Base-by-base conservation (phyloP, 1,140 invertebrate genomes). In the Conus betulinus region DNA sequence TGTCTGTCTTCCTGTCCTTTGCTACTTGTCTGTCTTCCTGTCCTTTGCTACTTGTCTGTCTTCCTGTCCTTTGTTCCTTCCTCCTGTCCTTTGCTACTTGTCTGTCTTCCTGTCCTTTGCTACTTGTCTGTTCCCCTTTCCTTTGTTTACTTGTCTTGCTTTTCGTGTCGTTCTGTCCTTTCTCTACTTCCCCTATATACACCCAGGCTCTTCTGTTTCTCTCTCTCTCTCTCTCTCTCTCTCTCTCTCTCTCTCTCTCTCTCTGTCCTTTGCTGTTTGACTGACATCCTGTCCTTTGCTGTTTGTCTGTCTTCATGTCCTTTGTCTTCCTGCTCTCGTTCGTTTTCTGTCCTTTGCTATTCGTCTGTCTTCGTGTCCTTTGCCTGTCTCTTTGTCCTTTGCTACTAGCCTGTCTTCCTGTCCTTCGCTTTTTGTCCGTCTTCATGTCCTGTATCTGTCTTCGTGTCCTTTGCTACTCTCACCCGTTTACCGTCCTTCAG, bases 221-320 rank as follows among this genome's bases (percentile, higher is more conserved):
- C 51, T 52, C 78, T 52, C 78, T 52, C 51, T 79, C 63, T 78
- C 84, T 63, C 15, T 60, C 74, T 86, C 55, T 78, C 63, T 78
- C 84, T 63, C 15, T 27, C 53, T 79, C 51, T 52, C 78, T 52
- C 78, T 52, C 51, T 79, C 63, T 78, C 84, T 63, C 15, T 60
- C 74, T 86, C 55, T 78, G 71, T 87, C 82, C 7, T 7, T 86
- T 52, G 11, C n/a, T 84, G 51, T 27, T 52, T 82, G 0, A 57
- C 63, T 17, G 52, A 89, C 84, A 57, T 76, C 74, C 39, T 27
- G 63, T 78, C 60, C 17, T 63, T 20, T 63, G 10, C 60, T 63
- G 27, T 82, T 57, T 83, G 17, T 82, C 52, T 76, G 60, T 53
- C 52, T 52, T 27, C 57, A 7, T 78, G 52, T 76, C 51, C 55